phyloP scores from a whole-genome alignment of 2,113 vertebrate species.

The Nothocercus nigrocapillus region DNA sequence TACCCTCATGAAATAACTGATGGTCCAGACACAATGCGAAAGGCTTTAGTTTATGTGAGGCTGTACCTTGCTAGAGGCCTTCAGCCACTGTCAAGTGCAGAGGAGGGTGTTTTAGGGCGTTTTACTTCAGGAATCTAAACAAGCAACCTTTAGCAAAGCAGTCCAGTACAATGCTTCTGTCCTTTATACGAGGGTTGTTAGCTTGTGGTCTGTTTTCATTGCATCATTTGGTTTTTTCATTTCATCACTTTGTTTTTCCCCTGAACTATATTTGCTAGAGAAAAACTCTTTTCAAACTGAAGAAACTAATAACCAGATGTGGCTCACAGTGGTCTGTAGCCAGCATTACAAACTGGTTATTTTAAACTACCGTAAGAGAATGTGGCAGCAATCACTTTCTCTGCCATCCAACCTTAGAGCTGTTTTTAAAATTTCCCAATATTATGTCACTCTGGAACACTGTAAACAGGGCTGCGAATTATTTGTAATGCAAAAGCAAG shows the following conservation, averaged over 20 bases:
- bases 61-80: accelerated
- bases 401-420: not conserved
- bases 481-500: not conserved
- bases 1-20: not conserved
- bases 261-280: not conserved
- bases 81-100: not conserved
- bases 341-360: not conserved
- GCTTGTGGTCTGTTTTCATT: not conserved
- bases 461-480: not conserved
- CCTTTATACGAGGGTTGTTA: not conserved
- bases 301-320: not conserved
- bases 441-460: not conserved
- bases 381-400: not conserved
- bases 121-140: not conserved
- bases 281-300: not conserved
- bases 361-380: not conserved
- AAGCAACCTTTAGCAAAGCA: not conserved
- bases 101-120: not conserved
- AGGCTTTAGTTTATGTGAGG: not conserved
- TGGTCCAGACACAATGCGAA: not conserved
- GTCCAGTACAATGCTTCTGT: not conserved
- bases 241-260: not conserved
- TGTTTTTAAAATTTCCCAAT: not conserved
- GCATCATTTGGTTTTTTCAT: not conserved
- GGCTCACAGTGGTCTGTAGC: not conserved